Base-by-base conservation (phyloP, 2,888 invertebrate species). In the Drosophila prostipennis region DNA sequence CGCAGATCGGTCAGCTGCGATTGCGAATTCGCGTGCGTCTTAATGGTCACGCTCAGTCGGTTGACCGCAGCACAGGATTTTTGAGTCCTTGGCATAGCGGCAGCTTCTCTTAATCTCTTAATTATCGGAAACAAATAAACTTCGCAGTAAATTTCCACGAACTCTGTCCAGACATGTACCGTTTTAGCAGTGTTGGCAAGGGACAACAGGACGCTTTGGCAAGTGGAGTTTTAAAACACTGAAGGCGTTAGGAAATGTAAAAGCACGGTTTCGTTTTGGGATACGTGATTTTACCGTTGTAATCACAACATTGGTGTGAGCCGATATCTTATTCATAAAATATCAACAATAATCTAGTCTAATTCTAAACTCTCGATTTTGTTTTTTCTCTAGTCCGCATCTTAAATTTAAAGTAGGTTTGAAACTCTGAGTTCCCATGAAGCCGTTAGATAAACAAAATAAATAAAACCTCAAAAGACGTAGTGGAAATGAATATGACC, bases 101-200 rank as follows among this genome's bases (percentile, higher is more conserved):
- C n/a, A n/a, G 8, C n/a, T 26, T 43, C 8, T 23, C 4, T 1
- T 7, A 43, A 23, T 43, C 8, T 23, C 4, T 1, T 7, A 43
- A 23, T 23, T 26, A 43, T 4, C 4, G 4, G 13, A 43, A 43
- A 26, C 2, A 3, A 26, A n/a, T 32, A 10, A 14, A 32, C 26
- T 32, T 13, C 6, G 13, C 40, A 29, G 42, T 42, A 42, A 23
- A 11, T 10, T 32, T 36, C 2, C 26, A 8, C 37, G 42, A 14
- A 11, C 6, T 16, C 4, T 10, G 46, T 39, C 14, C 39, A 19
- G 2, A 11, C n/a, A n/a, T n/a, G n/a, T n/a, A 7, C 32, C n/a
- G 48, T 49, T 61, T 3, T 3, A 16, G 0, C 29, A 34, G 61
- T 61, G 48, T 61, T 55, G 48, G 1, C 13, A 29, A 63, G 13